Percentiles rank a stretch among this genome's conserved stretches.
These are phyloP conservation scores for Cheiracanthium punctorium DNA, from an alignment of 2,888 invertebrate genomes.

Conservation along the genomic window DNA sequence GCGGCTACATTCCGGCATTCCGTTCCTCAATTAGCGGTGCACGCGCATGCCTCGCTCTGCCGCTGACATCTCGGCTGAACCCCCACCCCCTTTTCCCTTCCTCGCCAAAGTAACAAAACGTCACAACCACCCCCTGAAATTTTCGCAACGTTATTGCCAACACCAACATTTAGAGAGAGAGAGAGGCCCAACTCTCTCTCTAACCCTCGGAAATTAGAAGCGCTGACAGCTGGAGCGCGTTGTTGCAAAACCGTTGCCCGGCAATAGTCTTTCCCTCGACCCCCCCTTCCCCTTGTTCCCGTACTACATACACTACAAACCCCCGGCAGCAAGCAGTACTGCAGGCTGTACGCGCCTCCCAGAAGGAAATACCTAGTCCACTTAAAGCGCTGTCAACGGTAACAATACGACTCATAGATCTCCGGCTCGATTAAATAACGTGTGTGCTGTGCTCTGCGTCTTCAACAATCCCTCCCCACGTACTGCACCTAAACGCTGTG, in stretches of 20 bases:
- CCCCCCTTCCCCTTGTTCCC: background rate
- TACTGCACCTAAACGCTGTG: background rate
- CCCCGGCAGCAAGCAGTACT: slow-evolving; percentile 7
- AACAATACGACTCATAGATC: slow-evolving; percentile 66
- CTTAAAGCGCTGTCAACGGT: slow-evolving; percentile 65
- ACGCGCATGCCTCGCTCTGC: slow-evolving; percentile 27
- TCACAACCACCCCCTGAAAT: slow-evolving; percentile 13
- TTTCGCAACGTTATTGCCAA: slow-evolving; percentile 49
- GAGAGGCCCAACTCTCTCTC: slow-evolving; percentile 1
- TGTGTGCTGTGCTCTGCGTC: slow-evolving; percentile 24
- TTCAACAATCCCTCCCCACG: background rate
- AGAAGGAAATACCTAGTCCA: slow-evolving; percentile 65
- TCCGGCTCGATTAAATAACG: slow-evolving; percentile 66
- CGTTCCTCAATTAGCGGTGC: slow-evolving; percentile 57
- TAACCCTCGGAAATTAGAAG: slow-evolving; percentile 44
- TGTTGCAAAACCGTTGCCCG: slow-evolving; percentile 61
- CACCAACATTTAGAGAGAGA: slow-evolving; percentile 53
- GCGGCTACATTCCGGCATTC: slow-evolving; percentile 42
- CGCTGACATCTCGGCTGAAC: slow-evolving; percentile 17
- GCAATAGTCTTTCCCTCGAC: slow-evolving; percentile 11
- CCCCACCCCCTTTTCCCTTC: background rate
- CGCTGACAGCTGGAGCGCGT: slow-evolving; percentile 63
- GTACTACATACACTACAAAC: background rate
- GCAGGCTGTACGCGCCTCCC: slow-evolving; percentile 29
- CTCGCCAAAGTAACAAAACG: slow-evolving; percentile 20